phyloP scores from a whole-genome alignment of 2,113 vertebrate species.

The Prunella fulvescens region DNA sequence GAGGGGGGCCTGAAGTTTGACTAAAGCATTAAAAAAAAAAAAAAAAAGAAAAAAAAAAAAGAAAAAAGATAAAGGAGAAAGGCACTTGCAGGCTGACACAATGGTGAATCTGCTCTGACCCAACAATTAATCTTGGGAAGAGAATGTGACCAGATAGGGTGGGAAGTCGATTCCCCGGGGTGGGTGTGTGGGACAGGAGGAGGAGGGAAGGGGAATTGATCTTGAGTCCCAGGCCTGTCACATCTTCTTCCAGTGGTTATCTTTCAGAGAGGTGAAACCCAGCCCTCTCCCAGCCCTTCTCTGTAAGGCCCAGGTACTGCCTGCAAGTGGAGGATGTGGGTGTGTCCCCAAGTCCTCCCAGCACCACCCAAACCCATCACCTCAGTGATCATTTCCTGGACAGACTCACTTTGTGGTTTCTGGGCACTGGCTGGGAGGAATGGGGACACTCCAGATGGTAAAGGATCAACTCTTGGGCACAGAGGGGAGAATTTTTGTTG shows the following conservation, averaged over 20 bases:
- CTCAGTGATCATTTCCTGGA: background rate
- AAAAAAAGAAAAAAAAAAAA: background rate
- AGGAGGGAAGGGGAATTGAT: background rate
- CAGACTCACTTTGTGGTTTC: background rate
- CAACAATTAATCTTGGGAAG: constrained; percentile 29
- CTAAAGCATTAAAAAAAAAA: background rate
- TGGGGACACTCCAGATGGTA: rapidly evolving
- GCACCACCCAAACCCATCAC: background rate
- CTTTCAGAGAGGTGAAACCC: background rate
- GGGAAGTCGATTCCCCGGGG: background rate
- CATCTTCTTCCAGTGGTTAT: background rate
- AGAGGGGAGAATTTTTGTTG: background rate
- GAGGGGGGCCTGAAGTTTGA: background rate
- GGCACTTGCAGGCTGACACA: background rate
- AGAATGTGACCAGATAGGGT: constrained; percentile 20
- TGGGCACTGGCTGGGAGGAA: background rate
- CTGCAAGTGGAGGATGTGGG: background rate
- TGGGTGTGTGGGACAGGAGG: background rate
- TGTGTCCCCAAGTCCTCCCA: too few relatives aligned
- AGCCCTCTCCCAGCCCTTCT: background rate
- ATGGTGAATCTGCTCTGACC: constrained; percentile 1
- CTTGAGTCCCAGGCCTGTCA: background rate
- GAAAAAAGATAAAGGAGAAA: background rate
- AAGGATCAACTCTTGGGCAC: background rate
- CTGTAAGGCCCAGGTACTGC: background rate